Base-by-base conservation (phyloP, 2,113 vertebrate species). In the Chlamydotis undulata region DNA sequence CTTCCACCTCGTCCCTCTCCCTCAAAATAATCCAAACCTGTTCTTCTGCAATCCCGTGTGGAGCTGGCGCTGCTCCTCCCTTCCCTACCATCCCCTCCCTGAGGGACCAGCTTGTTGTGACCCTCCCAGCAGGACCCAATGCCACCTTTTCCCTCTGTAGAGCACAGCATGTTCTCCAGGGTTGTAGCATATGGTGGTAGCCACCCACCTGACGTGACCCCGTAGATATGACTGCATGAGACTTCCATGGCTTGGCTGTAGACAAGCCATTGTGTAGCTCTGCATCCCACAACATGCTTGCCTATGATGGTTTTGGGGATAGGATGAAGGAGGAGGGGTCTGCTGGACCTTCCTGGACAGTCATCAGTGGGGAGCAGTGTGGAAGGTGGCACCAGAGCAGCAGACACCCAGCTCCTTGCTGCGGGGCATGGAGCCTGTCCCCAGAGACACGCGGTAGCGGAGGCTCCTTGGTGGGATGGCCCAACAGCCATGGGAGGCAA, bases 301-400 rank as follows among this genome's bases (percentile, higher is more conserved):
- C 28, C 49, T 52, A 18, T n/a, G 14, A 4, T 7, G 8, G 2
- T 56, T 90, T 19, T 11, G 39, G 43, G n/a, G 21, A 12, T 28
- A 21, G n/a, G 43, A 59, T 31, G 69, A 47, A 53, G 21, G 16
- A 67, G 18, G 57, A 67, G 18, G 57, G 28, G 33, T 60, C 39
- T 83, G 59, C 53, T 53, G 49, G 53, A n/a, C 43, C 12, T 55
- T 41, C 17, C n/a, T 4, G 49, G 53, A 21, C 21, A 33, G 79
- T 12, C 1, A 5, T n/a, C 0, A 0, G 49, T n/a, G 49, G 19
- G 25, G 43, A 45, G 53, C 33, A 76, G 53, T 25, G 2, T 4
- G n/a, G 55, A 55, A 37, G 19, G 35, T n/a, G 56, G 56, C 60
- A 50, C 6, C 1, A 23, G 43, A 35, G 68, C n/a, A 45, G 57